phyloP scores from a whole-genome alignment of 2,888 invertebrate species.

The Gibbula magus region DNA sequence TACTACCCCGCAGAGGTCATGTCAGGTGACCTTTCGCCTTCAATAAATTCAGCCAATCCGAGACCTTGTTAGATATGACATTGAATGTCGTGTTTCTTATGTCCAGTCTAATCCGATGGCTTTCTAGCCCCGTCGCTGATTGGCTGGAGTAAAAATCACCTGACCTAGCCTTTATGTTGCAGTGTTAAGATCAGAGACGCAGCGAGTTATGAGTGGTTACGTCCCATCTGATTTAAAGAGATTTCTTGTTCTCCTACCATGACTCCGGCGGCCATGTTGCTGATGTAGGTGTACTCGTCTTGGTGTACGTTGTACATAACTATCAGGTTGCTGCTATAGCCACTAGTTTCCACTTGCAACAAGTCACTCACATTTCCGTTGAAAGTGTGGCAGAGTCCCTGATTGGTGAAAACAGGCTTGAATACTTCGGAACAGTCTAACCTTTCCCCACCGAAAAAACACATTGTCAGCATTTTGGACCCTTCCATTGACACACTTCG shows the following conservation, averaged over 20 bases:
- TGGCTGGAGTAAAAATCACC: too few species aligned
- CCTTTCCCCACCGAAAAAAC: neutral
- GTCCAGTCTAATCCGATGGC: too few species aligned
- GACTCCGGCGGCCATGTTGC: neutral
- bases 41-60: too few species aligned
- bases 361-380: neutral
- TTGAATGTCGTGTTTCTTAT: too few species aligned
- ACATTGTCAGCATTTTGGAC: neutral
- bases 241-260: neutral
- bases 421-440: neutral
- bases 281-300: neutral
- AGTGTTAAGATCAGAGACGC: too few species aligned
- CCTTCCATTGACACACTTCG: neutral
- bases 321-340: neutral
- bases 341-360: neutral
- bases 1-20: too few species aligned
- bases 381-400: neutral
- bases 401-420: neutral
- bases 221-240: too few species aligned
- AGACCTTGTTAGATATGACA: too few species aligned
- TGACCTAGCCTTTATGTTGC: too few species aligned
- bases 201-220: too few species aligned
- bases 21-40: too few species aligned
- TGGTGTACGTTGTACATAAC: neutral
- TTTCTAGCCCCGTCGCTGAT: too few species aligned